Evolutionary conservation across 1,140 invertebrate genomes (phyloP).

Genomic region (Drosophila ohnishii): DNA sequence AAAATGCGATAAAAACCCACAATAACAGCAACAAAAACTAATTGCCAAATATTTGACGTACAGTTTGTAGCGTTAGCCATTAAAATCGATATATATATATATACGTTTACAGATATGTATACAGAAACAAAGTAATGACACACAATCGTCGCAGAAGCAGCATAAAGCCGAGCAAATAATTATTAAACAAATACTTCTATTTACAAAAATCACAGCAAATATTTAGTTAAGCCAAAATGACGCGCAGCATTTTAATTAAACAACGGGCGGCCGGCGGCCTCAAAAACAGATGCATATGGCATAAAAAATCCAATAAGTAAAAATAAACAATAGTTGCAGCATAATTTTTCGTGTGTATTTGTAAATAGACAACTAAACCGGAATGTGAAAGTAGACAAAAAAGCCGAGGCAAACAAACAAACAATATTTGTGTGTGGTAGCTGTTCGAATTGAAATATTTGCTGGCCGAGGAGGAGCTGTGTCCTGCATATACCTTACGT

Average conservation of each 20-base stretch:
- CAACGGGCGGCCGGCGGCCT: slow-evolving; percentile 24
- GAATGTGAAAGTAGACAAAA: slow-evolving; percentile 46
- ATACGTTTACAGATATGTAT: slow-evolving; percentile 41
- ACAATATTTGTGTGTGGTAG: slow-evolving; percentile 54
- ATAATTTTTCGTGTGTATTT: slow-evolving; percentile 62
- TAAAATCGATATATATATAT: slow-evolving; percentile 23
- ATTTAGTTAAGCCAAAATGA: slow-evolving; percentile 69
- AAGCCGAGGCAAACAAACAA: slow-evolving; percentile 16
- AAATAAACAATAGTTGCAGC: slow-evolving; percentile 47
- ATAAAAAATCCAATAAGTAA: slow-evolving; percentile 39
- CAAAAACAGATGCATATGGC: slow-evolving; percentile 31
- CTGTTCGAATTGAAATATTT: slow-evolving; percentile 52
- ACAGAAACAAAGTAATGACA: slow-evolving; percentile 27
- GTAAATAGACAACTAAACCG: slow-evolving; percentile 64
- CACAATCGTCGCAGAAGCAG: slow-evolving; percentile 16
- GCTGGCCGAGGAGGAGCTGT: slow-evolving; percentile 16
- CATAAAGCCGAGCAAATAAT: slow-evolving; percentile 59
- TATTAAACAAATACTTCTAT: slow-evolving; percentile 71
- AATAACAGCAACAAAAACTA: slow-evolving; percentile 66
- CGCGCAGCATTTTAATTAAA: slow-evolving; percentile 54
- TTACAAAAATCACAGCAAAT: slow-evolving; percentile 70
- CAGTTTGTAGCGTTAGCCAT: slow-evolving; percentile 62
- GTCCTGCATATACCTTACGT: slow-evolving; percentile 26
- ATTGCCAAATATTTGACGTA: slow-evolving; percentile 79
- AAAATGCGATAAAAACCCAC: slow-evolving; percentile 55